Conservation (phyloP, 2,888 invertebrate genomes). For the Hydraecia micacea region DNA sequence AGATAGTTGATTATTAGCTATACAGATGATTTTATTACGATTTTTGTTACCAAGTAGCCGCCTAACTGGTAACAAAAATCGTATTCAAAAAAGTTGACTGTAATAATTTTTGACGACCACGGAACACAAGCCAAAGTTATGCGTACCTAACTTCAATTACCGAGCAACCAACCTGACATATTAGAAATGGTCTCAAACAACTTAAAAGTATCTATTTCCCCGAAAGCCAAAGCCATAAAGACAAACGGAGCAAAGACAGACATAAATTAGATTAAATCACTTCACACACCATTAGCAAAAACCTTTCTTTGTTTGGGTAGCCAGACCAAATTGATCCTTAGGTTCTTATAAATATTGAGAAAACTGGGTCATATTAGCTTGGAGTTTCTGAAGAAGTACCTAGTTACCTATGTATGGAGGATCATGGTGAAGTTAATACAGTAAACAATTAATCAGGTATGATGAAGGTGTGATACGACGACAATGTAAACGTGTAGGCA, state of each 20-base stretch:
- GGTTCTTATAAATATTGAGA: slow-evolving; percentile 46
- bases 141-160: slow-evolving; percentile 53
- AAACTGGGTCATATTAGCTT: slow-evolving; percentile 58
- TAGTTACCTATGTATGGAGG: slow-evolving; percentile 67
- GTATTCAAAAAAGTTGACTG: slow-evolving; percentile 15
- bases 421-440: slow-evolving; percentile 62
- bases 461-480: slow-evolving; percentile 74
- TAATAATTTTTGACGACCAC: slow-evolving; percentile 29
- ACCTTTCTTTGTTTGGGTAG: slow-evolving; percentile 71
- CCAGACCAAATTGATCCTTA: slow-evolving; percentile 69
- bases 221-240: slow-evolving; percentile 71
- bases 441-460: slow-evolving; percentile 81
- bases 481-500: slow-evolving; percentile 43
- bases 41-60: too few relatives aligned
- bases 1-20: background rate
- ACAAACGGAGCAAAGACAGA: slow-evolving; percentile 75
- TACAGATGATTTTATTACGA: background rate
- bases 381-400: slow-evolving; percentile 60
- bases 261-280: slow-evolving; percentile 84
- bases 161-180: slow-evolving; percentile 55
- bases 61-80: background rate
- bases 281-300: slow-evolving; percentile 84
- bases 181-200: slow-evolving; percentile 63
- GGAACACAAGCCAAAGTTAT: slow-evolving; percentile 34
- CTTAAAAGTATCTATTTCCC: slow-evolving; percentile 73